Conservation (phyloP, 37 sponge, comb jelly and placozoan species). For the Halichondria panicea region DNA sequence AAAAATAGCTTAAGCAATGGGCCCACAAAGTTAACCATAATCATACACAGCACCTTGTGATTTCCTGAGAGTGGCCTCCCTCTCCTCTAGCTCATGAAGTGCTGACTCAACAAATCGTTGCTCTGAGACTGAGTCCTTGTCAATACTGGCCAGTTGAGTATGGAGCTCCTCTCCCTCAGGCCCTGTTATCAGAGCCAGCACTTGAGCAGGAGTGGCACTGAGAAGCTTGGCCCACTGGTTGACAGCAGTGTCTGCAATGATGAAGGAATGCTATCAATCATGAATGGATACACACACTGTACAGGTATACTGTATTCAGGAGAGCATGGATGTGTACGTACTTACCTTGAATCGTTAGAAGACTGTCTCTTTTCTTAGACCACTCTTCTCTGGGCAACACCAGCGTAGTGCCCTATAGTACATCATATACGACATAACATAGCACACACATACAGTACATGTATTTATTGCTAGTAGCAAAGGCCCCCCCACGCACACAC, state of each 20-base stretch:
- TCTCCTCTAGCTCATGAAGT: constrained; percentile 60
- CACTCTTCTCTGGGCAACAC: constrained; percentile 40
- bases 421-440: too few relatives aligned
- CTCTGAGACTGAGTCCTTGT: constrained; percentile 58
- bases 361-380: constrained; percentile 2
- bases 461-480: too few relatives aligned
- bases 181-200: constrained; percentile 33
- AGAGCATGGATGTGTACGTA: background rate
- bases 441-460: too few relatives aligned
- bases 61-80: too few relatives aligned
- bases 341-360: constrained; percentile 11
- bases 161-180: constrained; percentile 45
- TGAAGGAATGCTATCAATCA: constrained; percentile 1
- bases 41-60: too few relatives aligned
- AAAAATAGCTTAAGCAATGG: too few relatives aligned
- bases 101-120: constrained; percentile 63
- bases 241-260: background rate
- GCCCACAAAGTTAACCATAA: too few relatives aligned
- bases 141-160: constrained; percentile 31
- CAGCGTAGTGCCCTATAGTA: constrained; percentile 16
- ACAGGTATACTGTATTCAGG: background rate
- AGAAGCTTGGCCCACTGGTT: constrained; percentile 63
- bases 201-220: constrained; percentile 35
- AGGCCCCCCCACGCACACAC: background rate
- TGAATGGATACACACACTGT: constrained; percentile 4